These are phyloP conservation scores for Cinclus mexicanus DNA, from an alignment of 2,113 vertebrate species.

Conservation along the genomic window DNA sequence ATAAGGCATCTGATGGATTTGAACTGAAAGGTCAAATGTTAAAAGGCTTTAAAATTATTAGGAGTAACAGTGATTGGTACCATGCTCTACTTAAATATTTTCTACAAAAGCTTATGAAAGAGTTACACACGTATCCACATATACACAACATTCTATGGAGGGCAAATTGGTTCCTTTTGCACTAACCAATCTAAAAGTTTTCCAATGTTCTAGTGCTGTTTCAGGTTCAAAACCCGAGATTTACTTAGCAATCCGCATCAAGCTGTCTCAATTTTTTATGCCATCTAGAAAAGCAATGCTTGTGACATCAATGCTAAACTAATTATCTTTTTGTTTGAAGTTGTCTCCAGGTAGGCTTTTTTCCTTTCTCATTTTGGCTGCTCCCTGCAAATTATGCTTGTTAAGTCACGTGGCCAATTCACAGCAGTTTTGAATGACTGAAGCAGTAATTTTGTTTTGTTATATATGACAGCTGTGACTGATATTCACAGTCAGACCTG, in stretches of 20 bases:
- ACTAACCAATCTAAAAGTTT: not conserved
- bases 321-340: not conserved
- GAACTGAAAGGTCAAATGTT: not conserved
- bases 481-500: not conserved
- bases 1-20: not conserved
- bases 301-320: not conserved
- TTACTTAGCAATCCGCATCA: not conserved
- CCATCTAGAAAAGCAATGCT: not conserved
- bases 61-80: not conserved
- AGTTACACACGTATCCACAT: not conserved
- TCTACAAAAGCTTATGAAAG: not conserved
- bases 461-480: not conserved
- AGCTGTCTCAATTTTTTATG: not conserved
- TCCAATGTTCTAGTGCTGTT: not conserved
- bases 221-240: not conserved
- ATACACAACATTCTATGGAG: not conserved
- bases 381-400: not conserved
- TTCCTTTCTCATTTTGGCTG: not conserved
- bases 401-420: not conserved
- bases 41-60: not conserved
- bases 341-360: slow-evolving; percentile 3
- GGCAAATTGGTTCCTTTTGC: not conserved
- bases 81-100: not conserved
- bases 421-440: not conserved
- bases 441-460: slow-evolving; percentile 37